Evolutionary conservation across 2,888 invertebrate species (phyloP).

Genomic region (Erebia epiphron): DNA sequence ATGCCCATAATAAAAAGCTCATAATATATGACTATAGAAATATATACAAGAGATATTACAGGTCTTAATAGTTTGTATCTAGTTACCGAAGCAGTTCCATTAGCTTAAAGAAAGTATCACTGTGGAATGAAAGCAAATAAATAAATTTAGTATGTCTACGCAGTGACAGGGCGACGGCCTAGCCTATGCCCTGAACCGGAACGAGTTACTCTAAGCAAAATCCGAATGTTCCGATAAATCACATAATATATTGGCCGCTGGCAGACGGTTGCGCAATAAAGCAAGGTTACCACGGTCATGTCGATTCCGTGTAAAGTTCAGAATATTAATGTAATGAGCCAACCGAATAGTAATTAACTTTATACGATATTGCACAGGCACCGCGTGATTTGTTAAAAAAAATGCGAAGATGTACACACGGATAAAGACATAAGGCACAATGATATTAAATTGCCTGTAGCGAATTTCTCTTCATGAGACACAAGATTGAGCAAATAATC

Average conservation of each 20-base stretch:
- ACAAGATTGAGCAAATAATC: slow-evolving; percentile 56
- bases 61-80: not conserved
- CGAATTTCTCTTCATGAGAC: slow-evolving; percentile 42
- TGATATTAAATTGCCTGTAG: slow-evolving; percentile 23
- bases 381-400: not conserved
- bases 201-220: slow-evolving; percentile 50
- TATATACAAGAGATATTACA: not conserved
- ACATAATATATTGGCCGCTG: slow-evolving; percentile 27
- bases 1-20: not conserved
- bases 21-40: not conserved
- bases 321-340: slow-evolving; percentile 7
- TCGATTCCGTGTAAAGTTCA: slow-evolving; percentile 10
- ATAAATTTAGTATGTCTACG: not conserved
- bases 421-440: slow-evolving; percentile 11
- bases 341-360: slow-evolving; percentile 7
- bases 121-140: not conserved
- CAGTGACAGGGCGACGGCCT: slow-evolving; percentile 40
- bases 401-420: not conserved
- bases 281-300: slow-evolving; percentile 15
- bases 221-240: slow-evolving; percentile 41
- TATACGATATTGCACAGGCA: not conserved
- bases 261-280: slow-evolving; percentile 19
- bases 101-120: not conserved
- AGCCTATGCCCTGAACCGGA: slow-evolving; percentile 56
- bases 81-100: not conserved